Evolutionary conservation across 2,797 vertebrate genomes (phyloP).

Genomic region (Macroramphosus scolopax): DNA sequence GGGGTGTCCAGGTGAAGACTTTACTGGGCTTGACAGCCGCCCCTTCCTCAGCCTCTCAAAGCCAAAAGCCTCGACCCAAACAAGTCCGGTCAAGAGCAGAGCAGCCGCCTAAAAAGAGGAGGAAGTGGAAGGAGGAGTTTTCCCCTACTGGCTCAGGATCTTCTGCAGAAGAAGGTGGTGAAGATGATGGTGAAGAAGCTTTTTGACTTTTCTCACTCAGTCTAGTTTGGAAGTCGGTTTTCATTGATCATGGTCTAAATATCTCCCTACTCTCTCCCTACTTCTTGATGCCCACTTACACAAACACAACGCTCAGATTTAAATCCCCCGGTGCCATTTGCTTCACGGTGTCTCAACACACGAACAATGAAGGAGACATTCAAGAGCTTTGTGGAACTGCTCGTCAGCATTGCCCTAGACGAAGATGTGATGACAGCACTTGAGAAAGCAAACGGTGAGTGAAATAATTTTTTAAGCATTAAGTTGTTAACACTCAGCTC

Average conservation of each 20-base stretch:
- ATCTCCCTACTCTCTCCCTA: not conserved
- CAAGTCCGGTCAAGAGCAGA: constrained; percentile 89
- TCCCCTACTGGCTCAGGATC: constrained; percentile 85
- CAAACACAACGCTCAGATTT: too few species aligned
- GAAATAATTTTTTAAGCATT: not conserved
- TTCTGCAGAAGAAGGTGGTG: constrained; percentile 86
- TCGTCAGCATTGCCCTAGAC: constrained; percentile 90
- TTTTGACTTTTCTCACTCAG: constrained; percentile 13
- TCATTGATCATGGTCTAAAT: not conserved
- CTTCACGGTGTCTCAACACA: constrained; percentile 90
- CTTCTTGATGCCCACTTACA: too few species aligned
- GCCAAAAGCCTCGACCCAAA: constrained; percentile 87
- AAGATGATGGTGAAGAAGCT: constrained; percentile 84
- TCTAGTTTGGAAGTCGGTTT: not conserved
- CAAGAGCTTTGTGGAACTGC: constrained; percentile 94
- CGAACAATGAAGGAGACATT: constrained; percentile 98
- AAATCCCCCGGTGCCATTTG: constrained; percentile 82
- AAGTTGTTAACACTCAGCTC: not conserved
- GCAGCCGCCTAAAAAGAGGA: constrained; percentile 97
- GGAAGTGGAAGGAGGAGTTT: constrained; percentile 96
- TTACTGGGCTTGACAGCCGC: constrained; percentile 79
- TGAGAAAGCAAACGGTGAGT: constrained; percentile 90
- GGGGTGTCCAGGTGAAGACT: constrained; percentile 79
- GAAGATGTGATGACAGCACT: constrained; percentile 89
- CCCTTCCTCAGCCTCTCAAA: constrained; percentile 55